Percentiles rank a stretch among this genome's conserved stretches.
Evolutionary conservation across 2,113 vertebrate species (phyloP).

Genomic region (Sebastes schlegelii): DNA sequence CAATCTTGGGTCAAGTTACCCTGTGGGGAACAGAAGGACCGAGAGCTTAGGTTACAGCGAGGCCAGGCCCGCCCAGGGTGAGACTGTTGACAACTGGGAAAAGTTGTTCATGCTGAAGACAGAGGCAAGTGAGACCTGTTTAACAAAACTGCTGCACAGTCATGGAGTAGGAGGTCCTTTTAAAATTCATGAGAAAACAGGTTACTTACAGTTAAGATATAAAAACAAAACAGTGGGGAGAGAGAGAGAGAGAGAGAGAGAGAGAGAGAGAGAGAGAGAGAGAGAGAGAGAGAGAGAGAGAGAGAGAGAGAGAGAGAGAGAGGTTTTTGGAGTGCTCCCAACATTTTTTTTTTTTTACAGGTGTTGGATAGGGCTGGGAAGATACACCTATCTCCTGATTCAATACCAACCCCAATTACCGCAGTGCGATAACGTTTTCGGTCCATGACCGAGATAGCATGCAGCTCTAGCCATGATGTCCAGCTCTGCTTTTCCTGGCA

Average conservation of each 20-base stretch:
- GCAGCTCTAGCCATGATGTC: too few species aligned
- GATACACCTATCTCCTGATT: too few species aligned
- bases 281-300: too few species aligned
- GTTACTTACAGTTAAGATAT: not conserved
- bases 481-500: too few species aligned
- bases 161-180: not conserved
- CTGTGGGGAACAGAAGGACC: conserved; percentile 68
- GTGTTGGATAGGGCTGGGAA: not conserved
- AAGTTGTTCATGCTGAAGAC: conserved; percentile 46
- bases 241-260: too few species aligned
- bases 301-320: too few species aligned
- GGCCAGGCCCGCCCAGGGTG: conserved; percentile 54
- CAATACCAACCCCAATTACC: too few species aligned
- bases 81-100: conserved; percentile 60
- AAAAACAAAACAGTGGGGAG: not conserved
- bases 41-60: conserved; percentile 72
- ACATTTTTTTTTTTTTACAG: not conserved
- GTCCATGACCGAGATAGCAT: too few species aligned
- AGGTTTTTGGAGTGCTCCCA: too few species aligned
- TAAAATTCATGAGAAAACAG: conserved; percentile 2
- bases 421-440: too few species aligned
- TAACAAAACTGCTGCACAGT: conserved; percentile 13
- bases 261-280: too few species aligned
- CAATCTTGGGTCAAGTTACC: conserved; percentile 78
- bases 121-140: conserved; percentile 30